Percentiles rank a stretch among this genome's conserved stretches.
These are phyloP conservation scores for Halictus quadricinctus DNA, from an alignment of 2,888 invertebrate species.

Conservation along the genomic window DNA sequence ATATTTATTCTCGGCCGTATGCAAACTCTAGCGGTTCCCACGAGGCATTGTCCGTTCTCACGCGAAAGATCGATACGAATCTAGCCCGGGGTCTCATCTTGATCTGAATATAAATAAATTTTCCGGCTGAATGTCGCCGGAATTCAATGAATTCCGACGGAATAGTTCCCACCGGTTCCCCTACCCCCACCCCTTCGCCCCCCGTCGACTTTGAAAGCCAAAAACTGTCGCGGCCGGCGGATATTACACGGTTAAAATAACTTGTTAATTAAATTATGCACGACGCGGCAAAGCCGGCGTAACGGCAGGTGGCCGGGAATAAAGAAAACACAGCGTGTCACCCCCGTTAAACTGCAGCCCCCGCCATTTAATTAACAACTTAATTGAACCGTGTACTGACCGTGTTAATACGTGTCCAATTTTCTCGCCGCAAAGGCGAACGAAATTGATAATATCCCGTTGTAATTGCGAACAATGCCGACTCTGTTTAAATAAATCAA, in stretches of 20 bases:
- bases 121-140: slow-evolving; percentile 3
- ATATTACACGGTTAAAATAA: slow-evolving; percentile 52
- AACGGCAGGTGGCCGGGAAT: slow-evolving; percentile 46
- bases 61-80: neutral
- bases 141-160: slow-evolving; percentile 27
- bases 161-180: neutral
- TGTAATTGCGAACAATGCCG: slow-evolving; percentile 22
- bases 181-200: no score
- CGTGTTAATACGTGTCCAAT: slow-evolving; percentile 47
- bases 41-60: neutral
- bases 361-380: slow-evolving; percentile 55
- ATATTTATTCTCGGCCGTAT: neutral
- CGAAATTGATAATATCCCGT: slow-evolving; percentile 40
- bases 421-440: slow-evolving; percentile 30
- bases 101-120: slow-evolving; percentile 11
- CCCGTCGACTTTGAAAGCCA: neutral
- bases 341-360: slow-evolving; percentile 31
- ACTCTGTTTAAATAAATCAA: slow-evolving; percentile 6
- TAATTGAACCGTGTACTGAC: slow-evolving; percentile 53
- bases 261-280: slow-evolving; percentile 57
- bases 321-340: slow-evolving; percentile 44
- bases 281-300: slow-evolving; percentile 34
- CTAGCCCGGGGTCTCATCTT: neutral
- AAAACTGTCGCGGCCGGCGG: slow-evolving; percentile 21
- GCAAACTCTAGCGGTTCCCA: neutral